phyloP scores from a whole-genome alignment of 2,888 invertebrate species.

The Norana najaformis region DNA sequence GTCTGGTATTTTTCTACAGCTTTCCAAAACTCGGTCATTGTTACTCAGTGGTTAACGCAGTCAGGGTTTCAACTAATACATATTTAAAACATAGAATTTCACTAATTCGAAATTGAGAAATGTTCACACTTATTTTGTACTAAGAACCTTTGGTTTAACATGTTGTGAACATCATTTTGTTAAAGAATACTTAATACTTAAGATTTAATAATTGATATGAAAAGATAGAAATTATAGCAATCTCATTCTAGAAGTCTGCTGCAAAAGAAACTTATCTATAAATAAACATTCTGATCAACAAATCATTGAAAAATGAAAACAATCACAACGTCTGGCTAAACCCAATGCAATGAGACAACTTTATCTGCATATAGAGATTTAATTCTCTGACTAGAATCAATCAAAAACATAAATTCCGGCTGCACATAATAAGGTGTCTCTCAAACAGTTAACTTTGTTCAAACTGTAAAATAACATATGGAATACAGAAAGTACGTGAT shows the following conservation, averaged over 20 bases:
- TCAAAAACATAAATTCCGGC: not conserved
- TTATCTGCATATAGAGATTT: not conserved
- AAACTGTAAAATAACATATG: not conserved
- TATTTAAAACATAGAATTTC: not conserved
- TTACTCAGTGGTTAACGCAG: no score
- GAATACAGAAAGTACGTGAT: not conserved
- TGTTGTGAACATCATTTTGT: no score
- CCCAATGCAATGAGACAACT: not conserved
- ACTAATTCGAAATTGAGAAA: not conserved
- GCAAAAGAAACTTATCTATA: not conserved
- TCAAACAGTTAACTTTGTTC: not conserved
- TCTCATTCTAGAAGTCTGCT: not conserved
- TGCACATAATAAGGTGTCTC: not conserved
- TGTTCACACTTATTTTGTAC: no score
- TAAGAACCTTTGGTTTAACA: no score
- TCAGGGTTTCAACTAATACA: no score
- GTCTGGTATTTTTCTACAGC: not conserved
- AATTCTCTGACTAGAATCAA: constrained; percentile 1
- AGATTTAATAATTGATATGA: not conserved
- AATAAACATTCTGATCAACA: not conserved
- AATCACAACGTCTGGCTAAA: not conserved
- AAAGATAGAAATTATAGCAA: not conserved
- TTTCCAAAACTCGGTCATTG: no score
- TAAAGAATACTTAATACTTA: not conserved
- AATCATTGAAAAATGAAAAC: not conserved